A percentile compares a stretch with the other conserved stretches of the same genome.
phyloP scores from a whole-genome alignment of 2,113 vertebrate genomes.

The Erythrolamprus reginae region DNA sequence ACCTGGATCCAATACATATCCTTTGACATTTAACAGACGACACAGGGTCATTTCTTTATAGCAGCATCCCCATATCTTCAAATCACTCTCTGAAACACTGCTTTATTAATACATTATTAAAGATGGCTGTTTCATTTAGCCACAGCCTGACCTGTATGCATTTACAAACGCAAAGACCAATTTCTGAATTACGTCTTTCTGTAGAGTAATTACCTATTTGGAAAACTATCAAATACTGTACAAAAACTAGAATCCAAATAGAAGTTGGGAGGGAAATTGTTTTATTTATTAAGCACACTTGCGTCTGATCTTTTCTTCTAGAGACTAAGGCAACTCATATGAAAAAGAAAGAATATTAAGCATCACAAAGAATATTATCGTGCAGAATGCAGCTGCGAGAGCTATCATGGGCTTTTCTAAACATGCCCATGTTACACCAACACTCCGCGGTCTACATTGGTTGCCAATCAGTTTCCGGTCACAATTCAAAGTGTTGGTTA shows the following conservation, averaged over 20 bases:
- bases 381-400: too few relatives aligned
- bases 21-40: background rate
- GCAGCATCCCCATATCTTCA: background rate
- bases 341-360: background rate
- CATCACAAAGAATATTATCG: background rate
- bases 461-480: too few relatives aligned
- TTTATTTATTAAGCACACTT: background rate
- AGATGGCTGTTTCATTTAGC: background rate
- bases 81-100: background rate
- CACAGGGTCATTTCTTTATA: too few relatives aligned
- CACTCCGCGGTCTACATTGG: too few relatives aligned
- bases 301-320: background rate
- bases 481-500: too few relatives aligned
- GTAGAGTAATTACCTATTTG: background rate
- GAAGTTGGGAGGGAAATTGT: background rate
- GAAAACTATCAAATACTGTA: background rate
- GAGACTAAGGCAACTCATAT: background rate
- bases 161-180: background rate
- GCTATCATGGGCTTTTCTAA: too few relatives aligned
- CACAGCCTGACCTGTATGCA: background rate
- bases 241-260: background rate
- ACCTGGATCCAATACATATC: background rate
- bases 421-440: too few relatives aligned
- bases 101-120: background rate
- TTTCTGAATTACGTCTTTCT: background rate